A percentile compares a stretch with the other conserved stretches of the same genome.
phyloP scores from a whole-genome alignment of 2,113 vertebrate genomes.

The Lasiurus cinereus region DNA sequence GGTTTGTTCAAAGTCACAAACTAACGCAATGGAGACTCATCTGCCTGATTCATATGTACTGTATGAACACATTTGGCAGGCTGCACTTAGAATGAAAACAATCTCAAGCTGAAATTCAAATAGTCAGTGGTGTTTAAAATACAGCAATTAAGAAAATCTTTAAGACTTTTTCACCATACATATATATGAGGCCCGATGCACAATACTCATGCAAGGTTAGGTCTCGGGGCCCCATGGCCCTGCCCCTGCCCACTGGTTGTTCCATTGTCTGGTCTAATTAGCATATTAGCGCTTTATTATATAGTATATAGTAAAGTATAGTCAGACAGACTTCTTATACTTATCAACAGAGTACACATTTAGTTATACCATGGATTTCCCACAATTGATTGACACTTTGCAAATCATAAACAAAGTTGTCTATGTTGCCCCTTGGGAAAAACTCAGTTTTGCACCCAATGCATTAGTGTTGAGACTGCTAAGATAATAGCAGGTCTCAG shows the following conservation, averaged over 20 bases:
- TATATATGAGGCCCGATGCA: too few relatives aligned
- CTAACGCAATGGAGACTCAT: not conserved
- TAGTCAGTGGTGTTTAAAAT: not conserved
- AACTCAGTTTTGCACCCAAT: not conserved
- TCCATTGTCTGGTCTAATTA: too few relatives aligned
- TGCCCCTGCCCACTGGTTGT: too few relatives aligned
- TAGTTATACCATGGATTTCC: not conserved
- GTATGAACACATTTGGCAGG: not conserved
- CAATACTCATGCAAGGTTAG: too few relatives aligned
- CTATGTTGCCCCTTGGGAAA: not conserved
- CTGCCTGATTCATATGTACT: not conserved
- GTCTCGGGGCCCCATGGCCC: too few relatives aligned
- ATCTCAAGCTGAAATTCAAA: constrained; percentile 43
- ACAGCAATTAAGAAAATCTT: not conserved
- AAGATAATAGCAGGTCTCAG: not conserved
- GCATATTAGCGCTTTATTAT: too few relatives aligned
- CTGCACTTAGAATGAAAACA: constrained; percentile 30
- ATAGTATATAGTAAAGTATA: not conserved
- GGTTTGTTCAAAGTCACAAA: constrained; percentile 43
- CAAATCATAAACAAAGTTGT: not conserved
- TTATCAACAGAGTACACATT: not conserved
- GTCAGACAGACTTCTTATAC: not conserved
- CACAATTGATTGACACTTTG: not conserved
- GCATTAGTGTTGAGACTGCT: not conserved
- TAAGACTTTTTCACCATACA: not conserved